These are phyloP conservation scores for Dynastes tityus DNA, from an alignment of 2,888 invertebrate genomes.

Conservation along the genomic window DNA sequence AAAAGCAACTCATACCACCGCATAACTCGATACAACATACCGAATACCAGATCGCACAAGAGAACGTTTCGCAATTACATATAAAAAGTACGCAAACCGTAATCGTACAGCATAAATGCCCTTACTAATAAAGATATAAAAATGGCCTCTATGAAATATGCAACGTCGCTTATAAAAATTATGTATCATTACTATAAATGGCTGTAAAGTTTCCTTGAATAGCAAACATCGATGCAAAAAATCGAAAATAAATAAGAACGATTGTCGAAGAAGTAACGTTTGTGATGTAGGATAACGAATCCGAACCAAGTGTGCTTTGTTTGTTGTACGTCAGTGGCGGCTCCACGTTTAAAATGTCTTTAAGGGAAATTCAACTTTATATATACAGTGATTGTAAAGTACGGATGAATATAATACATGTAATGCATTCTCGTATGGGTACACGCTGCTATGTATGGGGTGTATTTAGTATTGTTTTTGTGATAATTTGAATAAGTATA, in stretches of 20 bases:
- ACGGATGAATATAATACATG: conserved; percentile 23
- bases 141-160: conserved; percentile 52
- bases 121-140: conserved; percentile 46
- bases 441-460: no score
- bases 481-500: no score
- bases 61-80: conserved; percentile 12
- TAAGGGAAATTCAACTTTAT: conserved; percentile 49
- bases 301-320: conserved; percentile 56
- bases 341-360: conserved; percentile 46
- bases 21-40: neutral
- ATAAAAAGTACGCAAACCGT: conserved; percentile 2
- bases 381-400: conserved; percentile 22
- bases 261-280: conserved; percentile 57
- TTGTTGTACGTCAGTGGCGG: conserved; percentile 44
- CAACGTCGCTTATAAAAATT: conserved; percentile 54
- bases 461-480: no score
- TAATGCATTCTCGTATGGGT: no score
- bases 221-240: conserved; percentile 54
- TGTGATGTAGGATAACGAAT: conserved; percentile 58
- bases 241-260: conserved; percentile 55
- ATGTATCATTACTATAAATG: conserved; percentile 56
- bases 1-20: neutral
- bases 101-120: conserved; percentile 3
- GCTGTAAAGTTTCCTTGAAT: conserved; percentile 57
- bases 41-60: conserved; percentile 1